Evolutionary conservation across 2,797 vertebrate species (phyloP), one percentile per base, ranked within the genome.

Genomic region (Clarias platycephalus): DNA sequence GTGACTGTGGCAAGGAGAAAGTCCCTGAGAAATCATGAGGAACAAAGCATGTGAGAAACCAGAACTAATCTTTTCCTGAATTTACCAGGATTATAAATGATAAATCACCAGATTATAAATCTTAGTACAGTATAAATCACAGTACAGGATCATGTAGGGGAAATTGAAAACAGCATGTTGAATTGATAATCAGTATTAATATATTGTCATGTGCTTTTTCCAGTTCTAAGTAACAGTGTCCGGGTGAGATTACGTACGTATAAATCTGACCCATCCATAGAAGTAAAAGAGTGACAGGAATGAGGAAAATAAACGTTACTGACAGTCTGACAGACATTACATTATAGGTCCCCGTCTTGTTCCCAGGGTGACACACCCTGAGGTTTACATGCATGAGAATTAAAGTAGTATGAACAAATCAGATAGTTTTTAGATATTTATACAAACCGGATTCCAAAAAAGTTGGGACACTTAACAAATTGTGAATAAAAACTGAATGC

Each of bases 1-100:
- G 78, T 7, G 40, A 80, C n/a, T 1, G 2, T 4, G 16, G 53
- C 64, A 71, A 44, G 13, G 34, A 22, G 13, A 82, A 62, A 31
- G 8, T 60, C 81, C 81, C 57, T n/a, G 66, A 37, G 64, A 77
- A 58, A 77, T 1, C 75, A 60, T 34, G 75, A 77, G 57, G 58
- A 76, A 22, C n/a, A 60, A 77, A 37, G 31, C 31, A 77, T 37
- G 9, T 24, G 75, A 77, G 28, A 1, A 77, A 77, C 20, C 55
- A 8, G 55, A 62, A 77, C 31, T 58, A 28, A 0, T 16, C n/a
- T 2, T 55, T 55, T 55, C 55, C 49, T 37, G 55, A 12, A 12
- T 76, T 28, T 18, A 60, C 26, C 10, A 5, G 9, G 2, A 34
- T 77, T 58, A 71, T 20, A 24, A 37, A 60, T 24, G 2, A 77